Conservation (phyloP, 2,113 vertebrate species). For the Caranx ignobilis region DNA sequence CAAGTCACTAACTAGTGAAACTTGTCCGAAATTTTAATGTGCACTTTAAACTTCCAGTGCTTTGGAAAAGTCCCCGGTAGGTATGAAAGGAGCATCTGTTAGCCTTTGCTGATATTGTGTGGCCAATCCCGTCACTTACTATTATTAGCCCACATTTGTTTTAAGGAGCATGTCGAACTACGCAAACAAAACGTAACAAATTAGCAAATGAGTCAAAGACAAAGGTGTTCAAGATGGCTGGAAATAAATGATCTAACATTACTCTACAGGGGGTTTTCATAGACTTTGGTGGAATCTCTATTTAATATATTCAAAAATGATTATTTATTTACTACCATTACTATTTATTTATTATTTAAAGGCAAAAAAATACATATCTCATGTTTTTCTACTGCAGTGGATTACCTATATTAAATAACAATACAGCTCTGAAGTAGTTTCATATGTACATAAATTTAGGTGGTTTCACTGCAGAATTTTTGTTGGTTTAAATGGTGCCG, state of each 20-base stretch:
- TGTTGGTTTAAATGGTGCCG: neutral
- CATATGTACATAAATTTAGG: neutral
- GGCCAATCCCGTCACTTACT: neutral
- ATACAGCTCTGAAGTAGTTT: neutral
- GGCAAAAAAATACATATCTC: neutral
- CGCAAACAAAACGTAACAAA: neutral
- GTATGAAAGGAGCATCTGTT: neutral
- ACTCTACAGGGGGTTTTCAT: neutral
- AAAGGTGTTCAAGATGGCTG: neutral
- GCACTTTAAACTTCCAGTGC: conserved; percentile 17
- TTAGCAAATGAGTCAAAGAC: neutral
- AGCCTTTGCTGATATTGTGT: conserved; percentile 8
- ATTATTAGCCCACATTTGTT: neutral
- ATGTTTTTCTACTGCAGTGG: neutral
- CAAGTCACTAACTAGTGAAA: conserved; percentile 52
- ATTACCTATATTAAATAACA: neutral
- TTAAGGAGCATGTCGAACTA: neutral
- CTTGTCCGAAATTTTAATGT: conserved; percentile 26
- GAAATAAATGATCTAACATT: neutral
- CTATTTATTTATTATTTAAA: neutral
- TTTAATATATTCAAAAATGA: neutral
- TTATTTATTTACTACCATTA: neutral
- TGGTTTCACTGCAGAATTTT: neutral
- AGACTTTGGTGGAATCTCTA: neutral
- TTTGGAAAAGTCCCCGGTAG: neutral